Base-by-base conservation (phyloP, 2,797 vertebrate genomes). In the Prionace glauca region DNA sequence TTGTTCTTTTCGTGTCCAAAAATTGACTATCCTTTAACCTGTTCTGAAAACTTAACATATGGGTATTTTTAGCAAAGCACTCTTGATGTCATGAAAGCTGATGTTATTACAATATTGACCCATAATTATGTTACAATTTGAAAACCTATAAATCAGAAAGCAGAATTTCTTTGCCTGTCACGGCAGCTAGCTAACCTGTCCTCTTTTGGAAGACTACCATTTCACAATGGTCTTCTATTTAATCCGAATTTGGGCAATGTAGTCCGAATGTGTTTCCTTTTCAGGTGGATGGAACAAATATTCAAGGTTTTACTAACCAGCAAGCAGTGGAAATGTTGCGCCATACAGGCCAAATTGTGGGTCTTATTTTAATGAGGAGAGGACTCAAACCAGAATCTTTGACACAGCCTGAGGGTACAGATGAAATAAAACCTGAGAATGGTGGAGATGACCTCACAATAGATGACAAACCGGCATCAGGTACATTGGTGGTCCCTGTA, bases 251-350 rank as follows among this genome's bases (percentile, higher is more conserved):
- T 71, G 69, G 69, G 8, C 29, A 29, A 50, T 56, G 18, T 29
- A 22, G 18, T 92, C 90, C 50, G 26, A 95, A 74, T 95, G 5
- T 16, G 24, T 56, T 95, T 95, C 29, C 87, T 56, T 79, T 97
- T 96, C 97, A 99, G 99, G 99, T 99, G 24, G 99, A 99, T 87
- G 98, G 99, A n/a, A 97, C 98, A 96, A 98, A 99, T 97, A 99
- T 99, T 97, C 99, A 99, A 96, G 98, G 98, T 95, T 99, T 98
- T 97, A 99, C 98, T 96, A 99, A 99, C 96, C 99, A 99, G 94
- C 98, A 99, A 97, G 99, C 99, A 9, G 99, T 99, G 96, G 99
- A 99, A 0, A 98, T 99, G 74, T 97, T 99, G 95, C 97, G 98
- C 62, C 99, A 98, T 97, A 99, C 99, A 0, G 98, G 99, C 95